Evolutionary conservation across 2,888 invertebrate species (phyloP), one percentile per base, ranked within the genome.

Genomic region (Busseola fusca): DNA sequence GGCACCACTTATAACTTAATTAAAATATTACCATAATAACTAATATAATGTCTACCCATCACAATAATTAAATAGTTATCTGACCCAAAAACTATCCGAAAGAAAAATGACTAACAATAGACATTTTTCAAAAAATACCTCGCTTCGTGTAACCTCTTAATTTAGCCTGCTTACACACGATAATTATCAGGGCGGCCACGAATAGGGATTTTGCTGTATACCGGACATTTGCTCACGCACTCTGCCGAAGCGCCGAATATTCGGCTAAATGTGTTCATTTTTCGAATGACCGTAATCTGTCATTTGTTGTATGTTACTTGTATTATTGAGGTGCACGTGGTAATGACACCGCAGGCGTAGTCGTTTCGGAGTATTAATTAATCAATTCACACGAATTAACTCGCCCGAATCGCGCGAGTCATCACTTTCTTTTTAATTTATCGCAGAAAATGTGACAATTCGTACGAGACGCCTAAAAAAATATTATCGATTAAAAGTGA

Each of bases 151-250:
- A 30, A 59, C 34, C 25, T 64, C 63, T 74, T 74, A 70, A 81
- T 84, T 74, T 78, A 78, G 62, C 63, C 57, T 42, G 54, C 59
- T 65, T 78, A 50, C 30, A 75, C 56, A 65, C 56, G 40, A 48
- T 75, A 75, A 50, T 75, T 21, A 40, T 16, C 50, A 14, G 30
- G 30, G 56, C 21, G 30, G 21, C 4, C 21, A 12, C 10, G 30
- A 56, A 30, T 56, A 56, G 21, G 21, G 21, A 34, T 12, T 56
- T 30, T 30, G 56, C 10, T 27, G 30, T 7, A 54, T 54, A 7
- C 18, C 56, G 18, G 30, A 56, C 1, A 56, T 30, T 56, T 10
- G 18, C 18, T 56, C 56, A 18, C 18, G 4, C 18, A 30, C 56
- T 30, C 9, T 9, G 10, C 18, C 30, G 5, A 30, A 21, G 18